Percentiles rank a stretch among this genome's conserved stretches.
These are phyloP conservation scores for Alethe diademata DNA, from an alignment of 2,113 vertebrate genomes.

Conservation along the genomic window DNA sequence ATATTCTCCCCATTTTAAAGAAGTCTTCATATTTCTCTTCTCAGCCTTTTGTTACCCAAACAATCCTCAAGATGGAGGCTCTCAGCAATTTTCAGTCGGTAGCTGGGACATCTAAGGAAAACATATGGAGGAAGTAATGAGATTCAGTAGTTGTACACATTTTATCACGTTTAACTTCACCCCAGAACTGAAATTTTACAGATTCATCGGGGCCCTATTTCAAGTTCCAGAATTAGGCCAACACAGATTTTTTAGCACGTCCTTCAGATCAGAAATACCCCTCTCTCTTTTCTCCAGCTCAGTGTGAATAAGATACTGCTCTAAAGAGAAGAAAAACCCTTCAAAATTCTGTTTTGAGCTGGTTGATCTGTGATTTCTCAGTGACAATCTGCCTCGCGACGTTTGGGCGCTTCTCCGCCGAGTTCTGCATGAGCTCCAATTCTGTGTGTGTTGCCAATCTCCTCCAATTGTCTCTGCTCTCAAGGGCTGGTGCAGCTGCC, in stretches of 20 bases:
- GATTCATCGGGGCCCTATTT: neutral
- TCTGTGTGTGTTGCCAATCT: neutral
- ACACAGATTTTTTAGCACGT: neutral
- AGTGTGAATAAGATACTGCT: fast-evolving
- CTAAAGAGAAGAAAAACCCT: neutral
- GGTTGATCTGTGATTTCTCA: neutral
- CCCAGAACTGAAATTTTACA: neutral
- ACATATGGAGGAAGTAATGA: neutral
- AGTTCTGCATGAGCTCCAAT: neutral
- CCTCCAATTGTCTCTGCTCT: neutral
- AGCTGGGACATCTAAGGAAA: neutral
- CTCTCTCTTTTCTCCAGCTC: neutral
- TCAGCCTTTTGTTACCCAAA: neutral
- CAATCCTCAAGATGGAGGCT: neutral
- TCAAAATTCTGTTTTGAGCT: neutral
- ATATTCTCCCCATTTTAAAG: neutral
- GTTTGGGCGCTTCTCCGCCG: fast-evolving
- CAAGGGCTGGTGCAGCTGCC: neutral
- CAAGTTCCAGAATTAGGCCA: neutral
- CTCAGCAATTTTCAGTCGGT: neutral
- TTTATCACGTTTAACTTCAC: neutral
- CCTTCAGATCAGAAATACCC: neutral
- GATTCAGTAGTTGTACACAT: neutral
- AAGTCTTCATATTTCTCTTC: neutral
- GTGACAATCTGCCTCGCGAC: neutral